Evolutionary conservation across 2,888 invertebrate species (phyloP), one percentile per base, ranked within the genome.

Genomic region (Melinaea menophilus): DNA sequence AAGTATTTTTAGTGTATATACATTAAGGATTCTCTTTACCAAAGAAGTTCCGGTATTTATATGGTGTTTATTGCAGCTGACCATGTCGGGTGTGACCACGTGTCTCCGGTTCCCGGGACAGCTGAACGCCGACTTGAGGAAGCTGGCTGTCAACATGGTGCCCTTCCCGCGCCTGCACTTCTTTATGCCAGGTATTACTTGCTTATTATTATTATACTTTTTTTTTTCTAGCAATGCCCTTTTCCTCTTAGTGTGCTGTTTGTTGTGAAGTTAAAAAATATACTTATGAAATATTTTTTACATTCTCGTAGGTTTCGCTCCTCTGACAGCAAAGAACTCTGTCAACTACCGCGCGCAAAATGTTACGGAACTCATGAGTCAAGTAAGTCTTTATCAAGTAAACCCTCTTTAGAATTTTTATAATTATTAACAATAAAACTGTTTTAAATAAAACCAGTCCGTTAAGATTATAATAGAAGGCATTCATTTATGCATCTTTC

Each of bases 61-160:
- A 22, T 22, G 22, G 22, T 22, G 22, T 22, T 22, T 4, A 2
- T 66, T 68, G 0, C 72, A 93, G 93, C 73, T 92, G 57, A 92
- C 93, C 37, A 93, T 93, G 93, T 93, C 96, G 0, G 96, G 96
- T 0, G 94, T 96, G n/a, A 96, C 96, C 0, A 95, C 95, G 0
- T 95, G 95, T 70, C 92, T 97, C 12, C 93, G 97, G 59, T 98
- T 97, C 92, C 97, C 97, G 0, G 98, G 97, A 55, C 97, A 98
- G 79, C 88, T 97, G 77, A 98, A 97, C 84, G 97, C 97, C 0
- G 97, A 97, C 84, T 88, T 97, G 7, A 92, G 97, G 58, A 95
- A 98, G 87, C 87, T 96, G 57, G 95, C 96, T 0, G 96, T 97
- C 47, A 97, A 97, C 86, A 97, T 98, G 97, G 97, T 98, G 12